Percentiles rank a stretch among this genome's conserved stretches.
phyloP scores from a whole-genome alignment of 2,888 invertebrate genomes.

The Cenopis cana region DNA sequence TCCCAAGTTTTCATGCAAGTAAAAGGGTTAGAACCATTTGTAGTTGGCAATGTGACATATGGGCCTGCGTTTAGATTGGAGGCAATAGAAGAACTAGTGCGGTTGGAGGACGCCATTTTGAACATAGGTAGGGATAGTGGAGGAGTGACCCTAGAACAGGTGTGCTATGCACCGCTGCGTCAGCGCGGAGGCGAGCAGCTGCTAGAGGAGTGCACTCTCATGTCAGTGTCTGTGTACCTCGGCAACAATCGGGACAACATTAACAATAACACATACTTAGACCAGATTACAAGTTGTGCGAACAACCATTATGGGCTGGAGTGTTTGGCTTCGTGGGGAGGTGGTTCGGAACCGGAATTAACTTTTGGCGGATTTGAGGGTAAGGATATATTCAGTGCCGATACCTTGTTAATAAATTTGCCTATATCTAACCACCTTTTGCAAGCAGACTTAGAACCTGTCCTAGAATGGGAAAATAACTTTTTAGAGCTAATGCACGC shows the following conservation, averaged over 20 bases:
- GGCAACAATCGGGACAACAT: constrained; percentile 85
- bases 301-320: constrained; percentile 70
- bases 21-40: constrained; percentile 75
- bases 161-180: constrained; percentile 94
- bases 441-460: constrained; percentile 83
- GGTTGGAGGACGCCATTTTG: constrained; percentile 88
- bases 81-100: constrained; percentile 90
- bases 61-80: constrained; percentile 92
- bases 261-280: constrained; percentile 73
- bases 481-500: constrained; percentile 88
- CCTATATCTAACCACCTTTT: constrained; percentile 89
- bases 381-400: constrained; percentile 73
- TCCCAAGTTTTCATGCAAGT: constrained; percentile 94
- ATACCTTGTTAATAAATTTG: constrained; percentile 90
- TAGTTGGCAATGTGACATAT: constrained; percentile 80
- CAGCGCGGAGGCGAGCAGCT: constrained; percentile 85
- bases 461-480: constrained; percentile 90
- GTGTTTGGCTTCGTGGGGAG: constrained; percentile 94
- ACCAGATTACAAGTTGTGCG: constrained; percentile 70
- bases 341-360: constrained; percentile 93
- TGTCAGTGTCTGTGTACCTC: constrained; percentile 93
- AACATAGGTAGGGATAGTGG: constrained; percentile 84
- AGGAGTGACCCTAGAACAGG: constrained; percentile 77
- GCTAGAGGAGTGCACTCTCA: constrained; percentile 89
- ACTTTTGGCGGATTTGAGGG: constrained; percentile 91